Conservation (phyloP, 1,140 invertebrate species). For the Dinoponera quadriceps region DNA sequence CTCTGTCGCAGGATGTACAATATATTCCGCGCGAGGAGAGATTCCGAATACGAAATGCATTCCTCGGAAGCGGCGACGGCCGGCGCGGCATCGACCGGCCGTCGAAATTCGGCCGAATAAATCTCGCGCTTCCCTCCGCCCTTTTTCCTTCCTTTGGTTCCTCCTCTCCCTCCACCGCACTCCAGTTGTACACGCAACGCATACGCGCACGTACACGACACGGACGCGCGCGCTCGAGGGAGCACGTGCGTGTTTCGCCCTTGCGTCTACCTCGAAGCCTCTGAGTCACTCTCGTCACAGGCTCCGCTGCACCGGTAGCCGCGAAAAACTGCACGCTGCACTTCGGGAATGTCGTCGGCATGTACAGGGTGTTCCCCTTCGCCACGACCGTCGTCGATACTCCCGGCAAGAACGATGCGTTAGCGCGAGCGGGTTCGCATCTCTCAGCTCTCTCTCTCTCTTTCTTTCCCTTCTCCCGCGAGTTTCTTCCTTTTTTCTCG, state of each 20-base stretch:
- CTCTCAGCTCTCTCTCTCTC: constrained; percentile 51
- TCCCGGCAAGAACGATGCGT: constrained; percentile 74
- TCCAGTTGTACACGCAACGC: constrained; percentile 48
- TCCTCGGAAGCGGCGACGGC: constrained; percentile 78
- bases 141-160: constrained; percentile 14
- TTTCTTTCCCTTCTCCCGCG: constrained; percentile 1
- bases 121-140: constrained; percentile 75
- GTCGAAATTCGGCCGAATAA: constrained; percentile 84
- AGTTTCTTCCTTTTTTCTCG: background rate
- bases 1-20: constrained; percentile 74
- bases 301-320: constrained; percentile 66
- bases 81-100: constrained; percentile 67
- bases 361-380: constrained; percentile 76
- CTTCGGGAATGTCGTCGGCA: constrained; percentile 83
- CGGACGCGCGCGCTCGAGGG: constrained; percentile 11
- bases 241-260: constrained; percentile 68
- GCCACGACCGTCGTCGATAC: constrained; percentile 63
- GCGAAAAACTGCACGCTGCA: constrained; percentile 81
- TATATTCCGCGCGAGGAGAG: constrained; percentile 81
- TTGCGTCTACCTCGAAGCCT: constrained; percentile 62
- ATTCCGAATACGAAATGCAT: constrained; percentile 84
- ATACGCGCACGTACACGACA: constrained; percentile 29
- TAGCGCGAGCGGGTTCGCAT: constrained; percentile 51
- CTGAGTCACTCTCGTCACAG: constrained; percentile 80
- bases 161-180: constrained; percentile 25